Percentiles rank a stretch among this genome's conserved stretches.
Conservation (phyloP, 2,797 vertebrate genomes). For the Limosa lapponica region DNA sequence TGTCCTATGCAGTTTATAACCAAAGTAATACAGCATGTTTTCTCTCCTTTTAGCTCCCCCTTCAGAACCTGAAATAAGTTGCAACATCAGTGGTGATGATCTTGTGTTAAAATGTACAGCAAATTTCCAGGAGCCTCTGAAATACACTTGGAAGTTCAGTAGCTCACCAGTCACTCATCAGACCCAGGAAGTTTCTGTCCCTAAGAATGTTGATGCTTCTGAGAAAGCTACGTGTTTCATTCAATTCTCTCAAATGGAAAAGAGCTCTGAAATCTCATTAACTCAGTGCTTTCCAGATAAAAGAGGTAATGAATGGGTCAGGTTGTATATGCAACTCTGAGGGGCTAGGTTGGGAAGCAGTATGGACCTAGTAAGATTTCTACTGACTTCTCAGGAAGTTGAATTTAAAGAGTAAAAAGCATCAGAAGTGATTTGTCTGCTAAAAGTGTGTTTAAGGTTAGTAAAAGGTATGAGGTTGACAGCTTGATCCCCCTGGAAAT, state of each 20-base stretch:
- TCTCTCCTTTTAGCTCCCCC: conserved; percentile 15
- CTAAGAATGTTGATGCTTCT: fast-evolving
- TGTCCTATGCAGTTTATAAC: neutral
- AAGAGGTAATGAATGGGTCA: neutral
- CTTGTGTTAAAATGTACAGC: neutral
- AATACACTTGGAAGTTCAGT: neutral
- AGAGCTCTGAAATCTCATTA: conserved; percentile 1
- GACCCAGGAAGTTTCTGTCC: neutral
- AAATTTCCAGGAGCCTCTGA: neutral
- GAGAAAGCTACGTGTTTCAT: neutral
- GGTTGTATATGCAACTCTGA: neutral
- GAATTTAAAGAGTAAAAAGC: neutral
- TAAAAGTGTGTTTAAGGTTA: neutral
- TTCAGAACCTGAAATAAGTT: neutral
- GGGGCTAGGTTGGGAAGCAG: neutral
- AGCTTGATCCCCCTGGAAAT: neutral
- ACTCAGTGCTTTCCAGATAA: neutral
- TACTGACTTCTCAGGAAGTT: neutral
- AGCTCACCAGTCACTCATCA: fast-evolving
- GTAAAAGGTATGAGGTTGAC: neutral
- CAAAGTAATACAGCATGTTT: neutral
- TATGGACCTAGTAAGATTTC: neutral
- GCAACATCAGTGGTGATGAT: neutral
- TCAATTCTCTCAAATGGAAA: neutral
- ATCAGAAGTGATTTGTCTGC: neutral